phyloP scores from a whole-genome alignment of 2,888 invertebrate species.

The Schrankia costaestrigalis region DNA sequence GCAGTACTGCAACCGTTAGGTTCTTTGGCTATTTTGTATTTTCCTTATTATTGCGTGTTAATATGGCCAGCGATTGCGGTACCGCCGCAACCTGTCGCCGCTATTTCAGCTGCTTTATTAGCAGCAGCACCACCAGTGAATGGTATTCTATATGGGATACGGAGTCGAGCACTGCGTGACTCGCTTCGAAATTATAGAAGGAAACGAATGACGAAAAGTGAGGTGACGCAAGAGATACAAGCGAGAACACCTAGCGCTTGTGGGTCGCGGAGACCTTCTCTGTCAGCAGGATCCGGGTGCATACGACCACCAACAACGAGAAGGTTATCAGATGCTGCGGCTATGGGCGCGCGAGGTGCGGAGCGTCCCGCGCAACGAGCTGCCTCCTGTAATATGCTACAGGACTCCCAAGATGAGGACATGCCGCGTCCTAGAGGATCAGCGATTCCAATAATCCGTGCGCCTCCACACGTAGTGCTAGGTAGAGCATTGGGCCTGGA shows the following conservation, averaged over 20 bases:
- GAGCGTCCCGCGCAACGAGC: constrained; percentile 81
- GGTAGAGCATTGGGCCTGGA: constrained; percentile 82
- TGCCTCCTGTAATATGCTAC: constrained; percentile 85
- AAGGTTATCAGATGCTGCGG: constrained; percentile 69
- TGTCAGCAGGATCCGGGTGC: constrained; percentile 80
- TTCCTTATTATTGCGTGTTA: constrained; percentile 86
- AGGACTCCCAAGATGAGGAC: constrained; percentile 80
- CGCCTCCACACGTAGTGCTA: constrained; percentile 82
- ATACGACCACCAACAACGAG: constrained; percentile 68
- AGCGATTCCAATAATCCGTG: constrained; percentile 73
- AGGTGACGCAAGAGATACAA: constrained; percentile 89
- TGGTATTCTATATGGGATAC: constrained; percentile 88
- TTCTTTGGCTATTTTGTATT: constrained; percentile 85
- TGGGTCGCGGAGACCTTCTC: constrained; percentile 86
- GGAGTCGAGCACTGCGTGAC: constrained; percentile 85
- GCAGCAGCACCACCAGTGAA: constrained; percentile 87
- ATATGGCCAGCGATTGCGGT: constrained; percentile 81
- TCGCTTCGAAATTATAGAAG: constrained; percentile 89
- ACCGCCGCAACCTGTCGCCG: constrained; percentile 72
- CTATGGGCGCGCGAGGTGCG: constrained; percentile 62
- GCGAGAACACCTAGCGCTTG: constrained; percentile 89
- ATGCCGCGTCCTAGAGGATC: constrained; percentile 51
- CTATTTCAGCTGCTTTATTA: constrained; percentile 83
- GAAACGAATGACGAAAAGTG: constrained; percentile 88
- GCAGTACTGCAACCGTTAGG: constrained; percentile 87